Evolutionary conservation across 1,140 invertebrate species (phyloP).

Genomic region (Drosophila grimshawi): DNA sequence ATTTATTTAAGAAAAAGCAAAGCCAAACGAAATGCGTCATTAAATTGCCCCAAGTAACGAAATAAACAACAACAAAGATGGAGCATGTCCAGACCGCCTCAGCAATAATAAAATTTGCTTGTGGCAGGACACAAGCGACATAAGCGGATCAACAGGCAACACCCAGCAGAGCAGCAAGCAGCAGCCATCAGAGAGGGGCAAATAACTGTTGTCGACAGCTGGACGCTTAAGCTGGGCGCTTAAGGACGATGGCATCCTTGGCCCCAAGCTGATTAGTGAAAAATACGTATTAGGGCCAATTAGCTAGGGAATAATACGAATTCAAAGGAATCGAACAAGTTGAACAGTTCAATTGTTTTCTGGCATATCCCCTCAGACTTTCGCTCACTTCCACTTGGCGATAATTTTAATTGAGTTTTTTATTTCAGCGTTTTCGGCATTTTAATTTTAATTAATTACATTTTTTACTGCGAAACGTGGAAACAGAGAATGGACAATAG

Average conservation of each 20-base stretch:
- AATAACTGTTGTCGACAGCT: slow-evolving; percentile 5
- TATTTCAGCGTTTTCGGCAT: slow-evolving; percentile 14
- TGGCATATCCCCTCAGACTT: slow-evolving; percentile 4
- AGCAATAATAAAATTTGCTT: slow-evolving; percentile 70
- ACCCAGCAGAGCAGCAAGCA: background rate
- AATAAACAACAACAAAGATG: background rate
- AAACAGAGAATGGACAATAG: background rate
- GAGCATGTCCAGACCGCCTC: background rate
- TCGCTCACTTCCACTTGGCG: background rate
- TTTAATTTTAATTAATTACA: slow-evolving; percentile 36
- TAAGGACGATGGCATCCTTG: slow-evolving; percentile 8
- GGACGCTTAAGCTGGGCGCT: slow-evolving; percentile 15
- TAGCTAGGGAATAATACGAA: slow-evolving; percentile 29
- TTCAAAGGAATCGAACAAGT: slow-evolving; percentile 9
- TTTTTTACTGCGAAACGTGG: slow-evolving; percentile 33
- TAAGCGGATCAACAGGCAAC: slow-evolving; percentile 65
- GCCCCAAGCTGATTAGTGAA: slow-evolving; percentile 22
- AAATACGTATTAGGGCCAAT: slow-evolving; percentile 35
- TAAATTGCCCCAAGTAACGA: slow-evolving; percentile 41
- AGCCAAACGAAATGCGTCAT: slow-evolving; percentile 51
- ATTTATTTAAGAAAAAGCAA: slow-evolving; percentile 63
- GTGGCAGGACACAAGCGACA: slow-evolving; percentile 48
- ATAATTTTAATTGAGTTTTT: slow-evolving; percentile 38
- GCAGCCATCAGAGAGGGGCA: background rate
- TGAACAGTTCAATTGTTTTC: slow-evolving; percentile 25